Base-by-base conservation (phyloP, 2,888 invertebrate species). In the Podotricha telesiphe region DNA sequence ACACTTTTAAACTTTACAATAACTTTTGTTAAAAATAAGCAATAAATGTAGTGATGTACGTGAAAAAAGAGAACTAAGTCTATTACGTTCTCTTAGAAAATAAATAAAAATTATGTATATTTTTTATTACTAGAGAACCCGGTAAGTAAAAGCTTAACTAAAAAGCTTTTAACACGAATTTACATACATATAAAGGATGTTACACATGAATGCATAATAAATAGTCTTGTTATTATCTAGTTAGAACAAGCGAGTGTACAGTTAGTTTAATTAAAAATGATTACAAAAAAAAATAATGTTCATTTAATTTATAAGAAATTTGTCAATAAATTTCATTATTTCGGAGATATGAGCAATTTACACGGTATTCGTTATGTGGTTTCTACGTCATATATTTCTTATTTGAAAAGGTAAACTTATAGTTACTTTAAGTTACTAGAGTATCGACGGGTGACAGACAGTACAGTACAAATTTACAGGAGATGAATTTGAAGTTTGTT, bases 241-340 rank as follows among this genome's bases (percentile, higher is more conserved):
- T 59, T 22, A 53, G n/a, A 11, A 13, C 20, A n/a, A n/a, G n/a
- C 2, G n/a, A 7, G 22, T 20, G 37, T 40, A 34, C 20, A 45
- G 28, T 28, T 28, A 0, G n/a, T 42, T 40, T 13, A 11, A n/a
- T 51, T 28, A 17, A 37, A 6, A 42, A 64, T 37, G 63, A 19
- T 11, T 50, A n/a, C 17, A 10, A 42, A 51, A 22, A 61, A 3
- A 34, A 37, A 1, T n/a, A 11, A 48, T 42, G 59, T 51, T n/a
- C 10, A 47, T 20, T 22, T 42, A 48, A 55, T 75, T n/a, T 62
- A 69, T 22, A 20, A 22, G 15, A 69, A 73, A 45, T 59, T 88
- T 8, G 80, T 76, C 58, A 79, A 80, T 22, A 86, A 83, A 73
- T 73, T 88, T 7, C 80, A 85, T 68, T 89, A 85, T 78, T 92